Base-by-base conservation (phyloP, 2,888 invertebrate genomes). In the Ormyrus thymus region DNA sequence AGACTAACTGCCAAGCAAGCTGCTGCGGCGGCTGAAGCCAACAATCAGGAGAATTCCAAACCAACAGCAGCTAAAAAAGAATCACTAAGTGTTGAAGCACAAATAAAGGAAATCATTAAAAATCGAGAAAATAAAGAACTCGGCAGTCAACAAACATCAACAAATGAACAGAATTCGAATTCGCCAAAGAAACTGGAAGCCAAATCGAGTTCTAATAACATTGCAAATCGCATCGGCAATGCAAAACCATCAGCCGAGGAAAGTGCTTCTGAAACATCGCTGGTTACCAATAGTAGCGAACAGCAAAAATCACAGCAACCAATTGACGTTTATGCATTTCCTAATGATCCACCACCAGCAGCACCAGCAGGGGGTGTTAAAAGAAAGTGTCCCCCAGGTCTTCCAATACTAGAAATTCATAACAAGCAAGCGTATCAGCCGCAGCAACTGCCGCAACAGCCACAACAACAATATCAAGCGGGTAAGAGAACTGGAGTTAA, bases 1-100 rank as follows among this genome's bases (percentile, higher is more conserved):
- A 93, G 95, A 75, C 89, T 95, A 13, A 93, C 94, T 6, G 93
- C 95, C 1, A 94, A 93, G 10, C 85, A 87, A 66, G 75, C 85
- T 6, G n/a, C 48, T 9, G 15, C 43, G 15, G n/a, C 48, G n/a
- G 43, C 11, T 45, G 45, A 61, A n/a, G 15, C 50, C n/a, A 43
- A 50, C 13, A 71, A 71, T 13, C 43, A 11, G 58, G 66, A 11
- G 53, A 61, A 43, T n/a, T 10, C 43, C 4, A 29, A 4, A 0
- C 29, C 7, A 59, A 51, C n/a, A 50, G 62, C 9, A 13, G 29
- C 29, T 29, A 29, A 29, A 29, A 29, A 9, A 0, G 73, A 73
- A 6, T 55, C 56, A 0, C 11, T 53, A 7, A 76, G 76, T 10
- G 76, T 76, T 9, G 76, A 79, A 43, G 76, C 66, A 4, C 79